These are phyloP conservation scores for Brassicogethes aeneus DNA, from an alignment of 2,888 invertebrate genomes.

Conservation along the genomic window DNA sequence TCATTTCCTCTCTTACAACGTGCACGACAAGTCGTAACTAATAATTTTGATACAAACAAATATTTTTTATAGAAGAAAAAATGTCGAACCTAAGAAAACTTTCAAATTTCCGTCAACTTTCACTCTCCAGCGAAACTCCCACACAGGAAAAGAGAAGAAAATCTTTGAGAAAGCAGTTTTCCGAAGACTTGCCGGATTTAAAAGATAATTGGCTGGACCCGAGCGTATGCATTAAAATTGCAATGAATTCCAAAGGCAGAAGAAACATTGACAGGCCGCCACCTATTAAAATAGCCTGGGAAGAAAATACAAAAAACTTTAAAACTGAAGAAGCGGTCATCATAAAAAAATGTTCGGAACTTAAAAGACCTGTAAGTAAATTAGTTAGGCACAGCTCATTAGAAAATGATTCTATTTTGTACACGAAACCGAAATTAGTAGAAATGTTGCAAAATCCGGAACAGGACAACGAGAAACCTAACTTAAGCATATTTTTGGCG, in stretches of 20 bases:
- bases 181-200: slow-evolving; percentile 26
- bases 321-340: slow-evolving; percentile 29
- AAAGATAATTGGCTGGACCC: slow-evolving; percentile 17
- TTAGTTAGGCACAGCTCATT: slow-evolving; percentile 26
- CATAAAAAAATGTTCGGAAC: slow-evolving; percentile 32
- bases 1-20: slow-evolving; percentile 8
- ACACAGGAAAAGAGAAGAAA: slow-evolving; percentile 20
- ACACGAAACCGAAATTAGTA: slow-evolving; percentile 43
- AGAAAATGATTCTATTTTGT: slow-evolving; percentile 33
- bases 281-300: slow-evolving; percentile 28
- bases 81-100: slow-evolving; percentile 26
- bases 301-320: slow-evolving; percentile 12
- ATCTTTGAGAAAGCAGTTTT: slow-evolving; percentile 33
- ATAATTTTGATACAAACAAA: too few species aligned
- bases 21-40: neutral
- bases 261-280: slow-evolving; percentile 19
- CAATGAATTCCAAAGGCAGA: slow-evolving; percentile 19
- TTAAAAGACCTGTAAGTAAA: slow-evolving; percentile 22
- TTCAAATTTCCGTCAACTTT: slow-evolving; percentile 34
- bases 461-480: slow-evolving; percentile 42
- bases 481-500: slow-evolving; percentile 52
- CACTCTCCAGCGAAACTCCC: slow-evolving; percentile 30
- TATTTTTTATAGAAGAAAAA: slow-evolving; percentile 3
- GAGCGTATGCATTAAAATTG: slow-evolving; percentile 20
- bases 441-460: slow-evolving; percentile 22